Percentiles rank a stretch among this genome's conserved stretches.
Conservation (phyloP, 2,113 vertebrate genomes). For the Trematomus loennbergii region DNA sequence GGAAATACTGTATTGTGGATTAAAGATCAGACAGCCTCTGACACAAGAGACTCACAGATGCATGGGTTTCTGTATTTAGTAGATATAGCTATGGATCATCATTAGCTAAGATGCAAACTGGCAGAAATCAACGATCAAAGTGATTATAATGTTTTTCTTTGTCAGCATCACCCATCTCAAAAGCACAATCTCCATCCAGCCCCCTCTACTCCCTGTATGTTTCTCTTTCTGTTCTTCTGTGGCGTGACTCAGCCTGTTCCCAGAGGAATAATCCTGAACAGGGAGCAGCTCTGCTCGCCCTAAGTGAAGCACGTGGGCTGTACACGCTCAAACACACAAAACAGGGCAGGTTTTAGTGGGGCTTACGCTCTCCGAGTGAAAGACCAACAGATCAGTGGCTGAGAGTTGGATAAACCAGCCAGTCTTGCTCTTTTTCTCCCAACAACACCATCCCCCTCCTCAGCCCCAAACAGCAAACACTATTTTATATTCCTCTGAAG, state of each 20-base stretch:
- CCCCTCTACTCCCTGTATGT: conserved; percentile 7
- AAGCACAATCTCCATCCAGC: conserved; percentile 16
- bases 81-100: conserved; percentile 2
- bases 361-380: conserved; percentile 65
- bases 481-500: background rate
- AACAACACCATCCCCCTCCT: background rate
- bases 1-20: background rate
- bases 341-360: conserved; percentile 63
- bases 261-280: conserved; percentile 74
- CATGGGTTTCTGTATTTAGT: conserved; percentile 16
- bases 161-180: conserved; percentile 34
- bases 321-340: conserved; percentile 62
- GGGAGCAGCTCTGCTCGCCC: conserved; percentile 61
- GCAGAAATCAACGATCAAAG: conserved; percentile 18
- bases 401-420: conserved; percentile 44
- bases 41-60: conserved; percentile 13
- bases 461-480: background rate
- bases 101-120: background rate
- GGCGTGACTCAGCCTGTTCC: conserved; percentile 79
- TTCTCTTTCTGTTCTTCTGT: conserved; percentile 53
- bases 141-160: conserved; percentile 21
- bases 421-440: background rate
- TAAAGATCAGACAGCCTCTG: background rate
- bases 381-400: conserved; percentile 59
- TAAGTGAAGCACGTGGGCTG: conserved; percentile 66